Evolutionary conservation across 2,113 vertebrate species (phyloP), one percentile per base, ranked within the genome.

Genomic region (Mesembrinibis cayennensis): DNA sequence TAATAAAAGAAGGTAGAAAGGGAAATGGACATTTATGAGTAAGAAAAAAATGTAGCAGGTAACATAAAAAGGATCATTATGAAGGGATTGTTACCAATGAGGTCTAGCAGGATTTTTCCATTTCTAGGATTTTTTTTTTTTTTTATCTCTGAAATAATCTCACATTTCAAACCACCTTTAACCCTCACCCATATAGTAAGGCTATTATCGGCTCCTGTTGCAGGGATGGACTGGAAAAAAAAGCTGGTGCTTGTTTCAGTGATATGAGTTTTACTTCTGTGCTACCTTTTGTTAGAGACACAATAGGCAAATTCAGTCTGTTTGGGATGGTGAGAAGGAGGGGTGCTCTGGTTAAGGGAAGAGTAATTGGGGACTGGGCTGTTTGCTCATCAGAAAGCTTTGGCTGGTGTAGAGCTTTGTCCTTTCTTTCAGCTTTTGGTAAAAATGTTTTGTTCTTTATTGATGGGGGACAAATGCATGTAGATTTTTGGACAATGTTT

Each of bases 401-500:
- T 69, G 30, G 1, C 16, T 38, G 1, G 21, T 66, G n/a, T 30
- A 21, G 7, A 59, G 5, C 6, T 47, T 29, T 9, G 58, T 58
- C 21, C 12, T 49, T 89, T 44, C 6, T 27, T 5, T 18, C 15
- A 71, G 32, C 15, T 82, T 30, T 71, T 72, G 8, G 7, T 36
- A 34, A 56, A 70, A 66, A 4, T 1, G 0, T 78, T 53, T 26
- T n/a, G 0, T 9, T 59, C 1, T 73, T 73, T 69, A 40, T 15
- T 42, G 12, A 27, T 25, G 16, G 15, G 6, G 3, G 8, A 49
- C 13, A 76, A 66, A 82, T 25, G 9, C 11, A 22, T 17, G 8
- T 8, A 53, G 44, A 50, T 47, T 76, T 87, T 67, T 58, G 6
- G 34, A n/a, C 6, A 63, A 13, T 77, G 23, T 85, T 88, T 94